Conservation (phyloP, 2,113 vertebrate genomes). For the Tichodroma muraria region DNA sequence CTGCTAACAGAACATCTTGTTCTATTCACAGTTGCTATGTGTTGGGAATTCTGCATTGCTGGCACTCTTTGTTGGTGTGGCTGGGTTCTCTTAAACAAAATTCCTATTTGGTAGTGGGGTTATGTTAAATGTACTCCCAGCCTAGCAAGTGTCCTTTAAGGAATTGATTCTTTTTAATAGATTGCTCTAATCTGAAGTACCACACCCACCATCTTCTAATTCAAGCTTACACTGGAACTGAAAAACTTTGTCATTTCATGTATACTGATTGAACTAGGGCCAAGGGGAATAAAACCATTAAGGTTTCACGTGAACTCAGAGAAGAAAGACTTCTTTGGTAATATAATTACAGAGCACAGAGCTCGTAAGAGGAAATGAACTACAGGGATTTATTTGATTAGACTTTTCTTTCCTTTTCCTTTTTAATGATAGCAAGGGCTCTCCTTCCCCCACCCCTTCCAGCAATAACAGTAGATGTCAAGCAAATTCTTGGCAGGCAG, state of each 20-base stretch:
- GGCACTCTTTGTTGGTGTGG: not conserved
- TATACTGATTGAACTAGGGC: not conserved
- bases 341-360: slow-evolving; percentile 43
- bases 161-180: not conserved
- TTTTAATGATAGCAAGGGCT: not conserved
- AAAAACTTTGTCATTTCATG: not conserved
- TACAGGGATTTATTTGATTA: slow-evolving; percentile 24
- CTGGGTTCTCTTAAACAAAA: not conserved
- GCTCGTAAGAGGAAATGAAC: slow-evolving; percentile 33
- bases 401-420: not conserved
- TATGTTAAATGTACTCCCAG: not conserved
- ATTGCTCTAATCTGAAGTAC: not conserved
- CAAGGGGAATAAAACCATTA: slow-evolving; percentile 27
- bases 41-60: not conserved
- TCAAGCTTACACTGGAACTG: not conserved
- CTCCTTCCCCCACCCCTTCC: not conserved
- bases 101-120: not conserved
- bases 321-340: slow-evolving; percentile 24
- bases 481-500: not conserved
- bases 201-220: not conserved
- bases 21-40: not conserved
- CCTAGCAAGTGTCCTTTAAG: not conserved
- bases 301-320: slow-evolving; percentile 6
- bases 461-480: not conserved
- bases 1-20: not conserved